A percentile compares a stretch with the other conserved stretches of the same genome.
phyloP scores from a whole-genome alignment of 2,797 vertebrate species.

The Spea hammondii region DNA sequence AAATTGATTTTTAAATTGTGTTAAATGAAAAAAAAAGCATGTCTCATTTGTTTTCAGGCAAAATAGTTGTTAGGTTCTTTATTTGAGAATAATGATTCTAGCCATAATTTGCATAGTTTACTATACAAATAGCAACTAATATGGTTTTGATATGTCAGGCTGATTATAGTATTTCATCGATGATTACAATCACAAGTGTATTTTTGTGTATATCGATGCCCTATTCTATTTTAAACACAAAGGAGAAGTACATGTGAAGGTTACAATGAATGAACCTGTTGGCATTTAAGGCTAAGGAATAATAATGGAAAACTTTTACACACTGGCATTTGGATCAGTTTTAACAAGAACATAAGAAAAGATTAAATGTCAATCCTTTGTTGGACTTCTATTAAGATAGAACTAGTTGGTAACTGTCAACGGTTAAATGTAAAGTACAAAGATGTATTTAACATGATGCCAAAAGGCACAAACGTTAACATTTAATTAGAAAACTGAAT shows the following conservation, averaged over 20 bases:
- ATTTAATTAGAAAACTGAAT: conserved; percentile 54
- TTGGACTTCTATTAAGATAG: conserved; percentile 17
- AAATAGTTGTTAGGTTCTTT: too few species aligned
- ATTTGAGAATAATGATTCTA: too few species aligned
- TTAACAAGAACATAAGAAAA: conserved; percentile 5
- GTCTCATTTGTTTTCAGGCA: too few species aligned
- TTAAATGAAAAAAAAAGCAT: too few species aligned
- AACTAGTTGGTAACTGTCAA: conserved; percentile 28
- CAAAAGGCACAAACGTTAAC: conserved; percentile 61
- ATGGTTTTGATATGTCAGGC: too few species aligned
- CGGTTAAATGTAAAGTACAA: conserved; percentile 39
- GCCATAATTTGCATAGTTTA: too few species aligned
- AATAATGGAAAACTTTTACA: conserved; percentile 3
- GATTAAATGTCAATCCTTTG: conserved; percentile 29
- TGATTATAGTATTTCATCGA: too few species aligned
- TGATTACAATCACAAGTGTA: too few species aligned
- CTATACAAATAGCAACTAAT: too few species aligned
- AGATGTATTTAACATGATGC: conserved; percentile 54
- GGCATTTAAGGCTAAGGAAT: conserved; percentile 32
- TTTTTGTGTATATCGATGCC: too few species aligned
- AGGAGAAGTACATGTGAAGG: background rate
- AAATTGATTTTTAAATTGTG: too few species aligned
- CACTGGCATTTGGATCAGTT: conserved; percentile 34
- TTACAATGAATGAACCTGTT: conserved; percentile 5
- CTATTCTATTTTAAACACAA: too few species aligned